These are phyloP conservation scores for Cancer borealis DNA, from an alignment of 2,888 invertebrate species.

Conservation along the genomic window DNA sequence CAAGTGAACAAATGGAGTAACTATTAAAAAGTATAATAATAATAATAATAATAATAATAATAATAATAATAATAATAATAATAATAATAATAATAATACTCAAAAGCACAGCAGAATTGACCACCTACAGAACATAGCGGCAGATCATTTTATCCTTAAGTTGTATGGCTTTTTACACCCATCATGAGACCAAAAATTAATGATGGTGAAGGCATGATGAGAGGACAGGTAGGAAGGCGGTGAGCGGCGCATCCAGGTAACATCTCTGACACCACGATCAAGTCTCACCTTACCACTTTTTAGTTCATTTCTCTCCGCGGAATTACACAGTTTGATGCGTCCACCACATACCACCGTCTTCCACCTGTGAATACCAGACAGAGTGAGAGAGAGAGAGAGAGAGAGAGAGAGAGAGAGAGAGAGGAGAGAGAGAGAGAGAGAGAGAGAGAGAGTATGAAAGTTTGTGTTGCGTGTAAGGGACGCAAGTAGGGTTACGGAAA, in stretches of 20 bases:
- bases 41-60: not conserved
- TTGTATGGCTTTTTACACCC: not conserved
- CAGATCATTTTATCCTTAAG: no score
- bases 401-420: constrained; percentile 37
- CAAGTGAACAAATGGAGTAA: not conserved
- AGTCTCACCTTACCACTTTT: not conserved
- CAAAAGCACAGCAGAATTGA: no score
- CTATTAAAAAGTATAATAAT: not conserved
- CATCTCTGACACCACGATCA: not conserved
- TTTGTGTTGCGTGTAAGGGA: not conserved
- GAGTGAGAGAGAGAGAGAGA: constrained; percentile 37
- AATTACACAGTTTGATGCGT: not conserved
- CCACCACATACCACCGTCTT: not conserved
- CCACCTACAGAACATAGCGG: no score
- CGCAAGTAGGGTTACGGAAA: not conserved
- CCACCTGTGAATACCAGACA: not conserved
- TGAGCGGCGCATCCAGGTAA: not conserved
- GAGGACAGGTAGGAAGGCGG: not conserved
- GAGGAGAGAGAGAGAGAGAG: not conserved
- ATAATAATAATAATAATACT: no score
- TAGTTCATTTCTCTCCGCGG: not conserved
- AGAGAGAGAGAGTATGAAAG: not conserved
- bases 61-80: not conserved
- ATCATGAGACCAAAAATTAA: not conserved
- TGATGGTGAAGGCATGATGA: not conserved